These are phyloP conservation scores for Eupithecia abbreviata DNA, from an alignment of 2,888 invertebrate genomes.

Conservation along the genomic window DNA sequence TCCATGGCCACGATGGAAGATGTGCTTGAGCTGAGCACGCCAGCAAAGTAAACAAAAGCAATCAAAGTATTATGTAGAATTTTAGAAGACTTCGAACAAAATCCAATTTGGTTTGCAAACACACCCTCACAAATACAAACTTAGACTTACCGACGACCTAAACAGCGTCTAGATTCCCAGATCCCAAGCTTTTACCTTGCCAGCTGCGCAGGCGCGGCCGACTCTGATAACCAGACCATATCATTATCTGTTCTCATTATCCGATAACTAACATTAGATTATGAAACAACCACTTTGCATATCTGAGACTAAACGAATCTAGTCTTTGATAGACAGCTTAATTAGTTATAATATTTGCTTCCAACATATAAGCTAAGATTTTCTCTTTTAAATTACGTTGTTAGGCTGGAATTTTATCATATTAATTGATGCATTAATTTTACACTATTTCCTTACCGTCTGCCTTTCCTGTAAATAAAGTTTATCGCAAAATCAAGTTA, in stretches of 20 bases:
- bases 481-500: background rate
- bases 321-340: conserved; percentile 1
- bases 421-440: background rate
- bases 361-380: background rate
- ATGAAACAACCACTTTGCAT: background rate
- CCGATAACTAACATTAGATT: background rate
- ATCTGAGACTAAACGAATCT: background rate
- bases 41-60: too few relatives aligned
- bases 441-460: background rate
- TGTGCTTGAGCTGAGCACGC: too few relatives aligned
- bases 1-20: too few relatives aligned
- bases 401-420: background rate
- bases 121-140: background rate
- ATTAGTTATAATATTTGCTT: background rate
- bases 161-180: background rate
- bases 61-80: too few relatives aligned
- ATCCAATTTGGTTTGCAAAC: too few relatives aligned
- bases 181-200: background rate
- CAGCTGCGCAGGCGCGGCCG: background rate
- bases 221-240: background rate
- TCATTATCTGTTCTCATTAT: background rate
- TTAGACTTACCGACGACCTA: background rate
- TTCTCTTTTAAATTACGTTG: background rate
- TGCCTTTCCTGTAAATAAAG: background rate
- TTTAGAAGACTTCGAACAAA: background rate